Percentiles rank a stretch among this genome's conserved stretches.
phyloP scores from a whole-genome alignment of 2,113 vertebrate genomes.

The Muscicapa adusta region DNA sequence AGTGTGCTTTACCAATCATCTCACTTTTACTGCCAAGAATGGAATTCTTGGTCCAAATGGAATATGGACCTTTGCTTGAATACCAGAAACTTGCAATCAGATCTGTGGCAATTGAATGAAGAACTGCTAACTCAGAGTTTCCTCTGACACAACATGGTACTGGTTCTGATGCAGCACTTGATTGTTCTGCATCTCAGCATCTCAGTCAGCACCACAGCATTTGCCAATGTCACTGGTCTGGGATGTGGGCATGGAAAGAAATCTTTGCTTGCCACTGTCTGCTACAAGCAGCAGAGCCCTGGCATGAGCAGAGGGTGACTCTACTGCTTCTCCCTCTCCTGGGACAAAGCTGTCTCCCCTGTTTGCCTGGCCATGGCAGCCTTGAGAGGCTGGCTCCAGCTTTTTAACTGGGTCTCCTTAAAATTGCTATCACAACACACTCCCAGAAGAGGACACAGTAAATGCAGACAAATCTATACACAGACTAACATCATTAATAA shows the following conservation, averaged over 20 bases:
- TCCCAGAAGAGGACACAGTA: not conserved
- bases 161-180: not conserved
- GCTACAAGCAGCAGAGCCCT: not conserved
- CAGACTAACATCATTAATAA: not conserved
- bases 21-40: not conserved
- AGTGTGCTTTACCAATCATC: not conserved
- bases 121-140: not conserved
- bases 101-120: not conserved
- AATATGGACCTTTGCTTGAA: not conserved
- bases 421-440: not conserved
- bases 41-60: not conserved
- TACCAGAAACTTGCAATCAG: not conserved
- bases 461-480: not conserved
- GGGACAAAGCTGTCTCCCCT: not conserved
- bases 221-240: not conserved
- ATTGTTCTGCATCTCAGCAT: not conserved
- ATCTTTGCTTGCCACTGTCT: not conserved
- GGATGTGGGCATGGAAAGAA: not conserved
- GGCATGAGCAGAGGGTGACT: not conserved
- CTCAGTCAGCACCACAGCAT: not conserved
- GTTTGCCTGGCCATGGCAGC: not conserved
- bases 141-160: not conserved
- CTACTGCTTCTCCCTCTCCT: not conserved
- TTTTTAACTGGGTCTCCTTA: not conserved
- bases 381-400: not conserved